Evolutionary conservation across 2,113 vertebrate species (phyloP).

Genomic region (Dipodomys spectabilis): DNA sequence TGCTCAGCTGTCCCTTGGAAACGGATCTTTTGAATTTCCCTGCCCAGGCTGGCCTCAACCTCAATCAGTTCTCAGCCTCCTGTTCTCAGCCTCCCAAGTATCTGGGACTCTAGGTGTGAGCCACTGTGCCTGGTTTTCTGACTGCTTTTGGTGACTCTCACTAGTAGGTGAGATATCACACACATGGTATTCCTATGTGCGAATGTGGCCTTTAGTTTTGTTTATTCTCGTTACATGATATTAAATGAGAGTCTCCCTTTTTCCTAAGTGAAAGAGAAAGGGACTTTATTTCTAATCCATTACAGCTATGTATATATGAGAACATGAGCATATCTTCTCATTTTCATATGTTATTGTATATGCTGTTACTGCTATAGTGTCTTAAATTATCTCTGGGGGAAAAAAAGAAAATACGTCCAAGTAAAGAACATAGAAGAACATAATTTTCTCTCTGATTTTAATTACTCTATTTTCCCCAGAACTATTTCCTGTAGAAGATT

Average conservation of each 20-base stretch:
- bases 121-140: no score
- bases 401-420: conserved; percentile 37
- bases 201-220: neutral
- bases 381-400: conserved; percentile 48
- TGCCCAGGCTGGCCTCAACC: no score
- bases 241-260: neutral
- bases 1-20: no score
- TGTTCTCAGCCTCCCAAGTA: no score
- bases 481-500: conserved; percentile 65
- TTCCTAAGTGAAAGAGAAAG: neutral
- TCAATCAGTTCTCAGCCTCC: no score
- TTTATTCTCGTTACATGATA: neutral
- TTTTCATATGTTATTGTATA: neutral
- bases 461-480: conserved; percentile 53
- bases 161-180: accelerated
- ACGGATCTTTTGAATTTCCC: no score
- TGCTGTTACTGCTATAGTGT: neutral
- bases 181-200: no score
- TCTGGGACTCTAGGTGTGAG: no score
- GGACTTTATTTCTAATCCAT: neutral
- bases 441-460: conserved; percentile 63
- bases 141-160: neutral
- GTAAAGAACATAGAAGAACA: neutral
- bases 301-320: neutral
- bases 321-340: neutral